Percentiles rank a stretch among this genome's conserved stretches.
phyloP scores from a whole-genome alignment of 2,888 invertebrate species.

The Cepaea hortensis region DNA sequence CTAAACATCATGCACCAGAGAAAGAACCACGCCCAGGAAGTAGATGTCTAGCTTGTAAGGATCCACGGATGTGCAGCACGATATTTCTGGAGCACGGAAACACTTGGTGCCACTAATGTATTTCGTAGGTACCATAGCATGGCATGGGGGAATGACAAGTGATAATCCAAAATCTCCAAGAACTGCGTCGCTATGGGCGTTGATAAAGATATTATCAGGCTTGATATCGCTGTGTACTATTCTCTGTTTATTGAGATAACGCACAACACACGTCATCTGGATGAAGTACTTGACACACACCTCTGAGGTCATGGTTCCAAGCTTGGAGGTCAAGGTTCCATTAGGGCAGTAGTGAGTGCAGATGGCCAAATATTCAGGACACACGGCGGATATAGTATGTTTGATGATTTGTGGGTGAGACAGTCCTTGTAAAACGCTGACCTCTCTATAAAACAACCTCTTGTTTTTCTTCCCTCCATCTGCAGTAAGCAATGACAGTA shows the following conservation, averaged over 20 bases:
- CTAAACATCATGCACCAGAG: too few species aligned
- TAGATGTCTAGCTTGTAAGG: too few species aligned
- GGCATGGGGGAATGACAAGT: too few species aligned
- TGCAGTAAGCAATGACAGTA: background rate
- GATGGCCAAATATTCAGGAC: conserved; percentile 6
- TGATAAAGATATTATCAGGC: too few species aligned
- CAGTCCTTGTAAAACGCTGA: background rate
- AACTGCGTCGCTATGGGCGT: too few species aligned
- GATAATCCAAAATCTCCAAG: too few species aligned
- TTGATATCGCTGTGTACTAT: too few species aligned
- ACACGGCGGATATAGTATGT: background rate
- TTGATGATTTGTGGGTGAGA: background rate
- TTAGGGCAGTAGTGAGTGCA: background rate
- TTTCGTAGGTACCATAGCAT: too few species aligned
- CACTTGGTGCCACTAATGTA: too few species aligned
- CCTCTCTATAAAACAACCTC: background rate
- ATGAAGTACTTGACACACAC: background rate
- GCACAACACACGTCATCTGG: conserved; percentile 17
- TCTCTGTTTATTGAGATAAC: background rate
- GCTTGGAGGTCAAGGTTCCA: background rate
- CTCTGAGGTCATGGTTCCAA: background rate
- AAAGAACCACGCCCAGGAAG: too few species aligned
- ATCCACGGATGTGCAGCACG: too few species aligned
- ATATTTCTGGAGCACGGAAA: too few species aligned
- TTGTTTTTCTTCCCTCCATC: background rate